Evolutionary conservation across 2,797 vertebrate genomes (phyloP).

Genomic region (Cetoscarus ocellatus): DNA sequence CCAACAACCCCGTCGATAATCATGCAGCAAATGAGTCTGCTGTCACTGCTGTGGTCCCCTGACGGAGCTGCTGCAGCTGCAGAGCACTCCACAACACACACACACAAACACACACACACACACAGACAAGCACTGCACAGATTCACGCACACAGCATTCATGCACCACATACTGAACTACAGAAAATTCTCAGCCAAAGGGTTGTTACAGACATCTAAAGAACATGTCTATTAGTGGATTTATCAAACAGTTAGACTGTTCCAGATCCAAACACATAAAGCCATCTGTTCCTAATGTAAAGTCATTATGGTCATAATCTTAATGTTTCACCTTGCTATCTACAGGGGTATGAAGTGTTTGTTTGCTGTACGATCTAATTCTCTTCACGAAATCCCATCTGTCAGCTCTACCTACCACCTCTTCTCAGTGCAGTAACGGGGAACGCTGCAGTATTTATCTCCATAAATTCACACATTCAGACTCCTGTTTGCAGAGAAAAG

Average conservation of each 20-base stretch:
- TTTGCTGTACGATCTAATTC: too few species aligned
- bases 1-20: conserved; percentile 74
- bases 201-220: not conserved
- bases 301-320: conserved; percentile 7
- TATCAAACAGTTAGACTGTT: not conserved
- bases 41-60: conserved; percentile 70
- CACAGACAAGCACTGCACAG: not conserved
- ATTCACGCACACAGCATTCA: not conserved
- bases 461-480: too few species aligned
- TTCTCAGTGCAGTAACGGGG: not conserved
- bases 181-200: conserved; percentile 1
- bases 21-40: conserved; percentile 80
- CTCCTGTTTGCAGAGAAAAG: too few species aligned
- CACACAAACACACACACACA: conserved; percentile 9
- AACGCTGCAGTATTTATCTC: too few species aligned
- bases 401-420: not conserved
- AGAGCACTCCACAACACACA: conserved; percentile 15
- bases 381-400: not conserved
- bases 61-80: conserved; percentile 58
- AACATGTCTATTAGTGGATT: conserved; percentile 8
- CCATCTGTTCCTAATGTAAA: conserved; percentile 4
- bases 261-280: conserved; percentile 15
- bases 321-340: conserved; percentile 7
- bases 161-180: not conserved
- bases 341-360: not conserved